These are phyloP conservation scores for Colaptes auratus DNA, from an alignment of 2,113 vertebrate species.

Conservation along the genomic window DNA sequence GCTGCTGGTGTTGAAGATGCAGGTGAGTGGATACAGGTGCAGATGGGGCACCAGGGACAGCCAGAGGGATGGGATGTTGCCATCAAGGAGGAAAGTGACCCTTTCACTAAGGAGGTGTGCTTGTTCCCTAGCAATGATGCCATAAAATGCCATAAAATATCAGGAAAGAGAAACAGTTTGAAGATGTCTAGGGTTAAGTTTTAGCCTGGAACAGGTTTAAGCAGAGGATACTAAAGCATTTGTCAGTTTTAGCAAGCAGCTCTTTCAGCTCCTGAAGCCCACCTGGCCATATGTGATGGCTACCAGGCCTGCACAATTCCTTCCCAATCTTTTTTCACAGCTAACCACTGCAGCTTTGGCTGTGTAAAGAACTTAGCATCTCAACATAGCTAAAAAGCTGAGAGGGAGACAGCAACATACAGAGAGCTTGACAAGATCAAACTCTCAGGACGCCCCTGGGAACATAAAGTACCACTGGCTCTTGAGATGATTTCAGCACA, in stretches of 20 bases:
- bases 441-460: not conserved
- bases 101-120: not conserved
- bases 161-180: not conserved
- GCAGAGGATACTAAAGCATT: not conserved
- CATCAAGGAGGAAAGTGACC: accelerated
- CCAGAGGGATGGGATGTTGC: not conserved
- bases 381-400: not conserved
- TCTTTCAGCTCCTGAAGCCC: not conserved
- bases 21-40: not conserved
- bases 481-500: not conserved
- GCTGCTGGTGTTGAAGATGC: not conserved
- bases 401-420: not conserved
- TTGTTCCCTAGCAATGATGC: not conserved
- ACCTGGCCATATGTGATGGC: not conserved
- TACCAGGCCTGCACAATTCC: not conserved
- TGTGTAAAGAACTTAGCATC: not conserved
- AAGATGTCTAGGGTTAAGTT: not conserved
- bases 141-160: not conserved
- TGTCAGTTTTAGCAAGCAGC: accelerated
- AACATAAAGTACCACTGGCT: accelerated
- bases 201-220: not conserved
- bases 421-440: not conserved
- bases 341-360: not conserved
- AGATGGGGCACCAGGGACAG: not conserved
- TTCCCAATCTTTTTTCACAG: not conserved